Base-by-base conservation (phyloP, 2,888 invertebrate genomes). In the Heliconius erato region DNA sequence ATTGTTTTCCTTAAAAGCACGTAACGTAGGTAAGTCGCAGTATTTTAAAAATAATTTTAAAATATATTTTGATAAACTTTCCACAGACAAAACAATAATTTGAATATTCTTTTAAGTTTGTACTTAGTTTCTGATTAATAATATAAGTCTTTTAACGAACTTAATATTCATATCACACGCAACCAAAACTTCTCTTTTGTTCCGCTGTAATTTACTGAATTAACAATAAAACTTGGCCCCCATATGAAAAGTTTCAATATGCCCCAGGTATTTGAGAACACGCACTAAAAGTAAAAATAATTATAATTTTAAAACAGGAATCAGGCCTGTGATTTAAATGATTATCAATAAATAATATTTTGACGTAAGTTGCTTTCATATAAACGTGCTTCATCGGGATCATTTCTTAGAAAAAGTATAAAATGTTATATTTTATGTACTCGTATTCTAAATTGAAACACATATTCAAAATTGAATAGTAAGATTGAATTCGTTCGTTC, bases 141-240 rank as follows among this genome's bases (percentile, higher is more conserved):
- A 74, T 74, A 49, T 28, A 1, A 49, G 2, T 74, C 23, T 32
- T 32, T 23, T 54, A 54, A 54, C 49, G 26, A 74, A 74, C 54
- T 74, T 74, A 54, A 54, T 23, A 74, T 74, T 74, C 54, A 74
- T 16, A 74, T 74, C 28, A 54, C 32, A 74, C 54, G 54, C 28
- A 74, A 74, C 28, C 28, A 49, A 54, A 74, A 74, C 74, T 74
- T 74, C 6, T 11, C 11, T 54, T 54, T 12, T 23, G 32, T 28
- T 74, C 19, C 12, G 5, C 54, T 74, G 32, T 74, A 54, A 74
- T 54, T 49, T 28, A 54, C 5, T 12, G 23, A 54, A 74, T 54
- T 54, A 23, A 49, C 28, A 4, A 54, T 32, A 28, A 54, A 74
- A 54, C 28, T 49, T 23, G 11, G 14, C 74, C 54, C 19, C 28